Evolutionary conservation across 2,113 vertebrate species (phyloP).

Genomic region (Bos javanicus): DNA sequence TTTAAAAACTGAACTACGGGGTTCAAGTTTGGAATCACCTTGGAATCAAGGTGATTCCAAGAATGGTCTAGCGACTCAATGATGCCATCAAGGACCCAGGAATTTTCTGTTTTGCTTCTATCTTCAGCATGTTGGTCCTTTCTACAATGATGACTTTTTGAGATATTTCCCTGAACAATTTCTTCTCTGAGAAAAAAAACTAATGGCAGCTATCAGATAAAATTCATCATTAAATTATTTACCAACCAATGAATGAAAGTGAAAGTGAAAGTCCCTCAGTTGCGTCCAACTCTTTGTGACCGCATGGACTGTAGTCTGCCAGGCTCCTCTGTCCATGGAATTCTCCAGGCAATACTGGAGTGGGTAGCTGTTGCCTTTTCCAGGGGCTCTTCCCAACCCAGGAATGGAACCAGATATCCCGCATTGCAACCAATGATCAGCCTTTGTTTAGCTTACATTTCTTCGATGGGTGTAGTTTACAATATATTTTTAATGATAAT

Average conservation of each 20-base stretch:
- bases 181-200: not conserved
- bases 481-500: not conserved
- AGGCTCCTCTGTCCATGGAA: not conserved
- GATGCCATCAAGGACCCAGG: not conserved
- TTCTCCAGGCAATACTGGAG: not conserved
- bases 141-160: not conserved
- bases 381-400: not conserved
- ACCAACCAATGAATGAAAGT: not conserved
- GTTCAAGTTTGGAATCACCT: not conserved
- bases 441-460: not conserved
- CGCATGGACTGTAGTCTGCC: not conserved
- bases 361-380: not conserved
- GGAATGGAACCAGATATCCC: not conserved
- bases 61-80: not conserved
- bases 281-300: not conserved
- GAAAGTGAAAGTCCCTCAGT: not conserved
- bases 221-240: not conserved
- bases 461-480: not conserved
- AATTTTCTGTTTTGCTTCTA: not conserved
- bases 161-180: not conserved
- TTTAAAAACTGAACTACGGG: not conserved
- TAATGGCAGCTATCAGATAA: not conserved
- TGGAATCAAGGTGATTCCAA: not conserved
- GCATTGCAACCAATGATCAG: not conserved
- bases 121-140: not conserved